A percentile compares a stretch with the other conserved stretches of the same genome.
These are phyloP conservation scores for Crocidura indochinensis DNA, from an alignment of 2,797 vertebrate species.

Conservation along the genomic window DNA sequence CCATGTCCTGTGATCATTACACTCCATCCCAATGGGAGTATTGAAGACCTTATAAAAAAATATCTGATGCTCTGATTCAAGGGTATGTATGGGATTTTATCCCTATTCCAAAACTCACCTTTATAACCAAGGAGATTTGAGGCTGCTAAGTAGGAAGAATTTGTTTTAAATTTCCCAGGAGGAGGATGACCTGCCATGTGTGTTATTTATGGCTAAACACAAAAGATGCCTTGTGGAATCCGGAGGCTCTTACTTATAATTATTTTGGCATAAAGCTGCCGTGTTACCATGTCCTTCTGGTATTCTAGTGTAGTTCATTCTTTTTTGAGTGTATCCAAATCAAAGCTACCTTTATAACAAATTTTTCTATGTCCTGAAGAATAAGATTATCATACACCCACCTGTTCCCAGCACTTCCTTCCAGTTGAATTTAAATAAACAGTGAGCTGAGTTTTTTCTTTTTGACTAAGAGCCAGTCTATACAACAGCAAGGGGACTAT, in stretches of 20 bases:
- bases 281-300: neutral
- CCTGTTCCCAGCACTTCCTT: constrained; percentile 74
- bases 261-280: neutral
- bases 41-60: neutral
- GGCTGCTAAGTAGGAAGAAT: neutral
- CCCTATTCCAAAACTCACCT: neutral
- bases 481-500: constrained; percentile 54
- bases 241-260: neutral
- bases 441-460: constrained; percentile 74
- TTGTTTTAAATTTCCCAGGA: neutral
- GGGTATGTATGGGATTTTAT: neutral
- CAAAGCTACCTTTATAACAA: constrained; percentile 43
- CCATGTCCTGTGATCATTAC: neutral
- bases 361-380: constrained; percentile 59
- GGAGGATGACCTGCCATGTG: neutral
- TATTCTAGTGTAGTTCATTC: neutral
- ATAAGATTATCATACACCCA: constrained; percentile 64
- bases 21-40: neutral
- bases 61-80: neutral
- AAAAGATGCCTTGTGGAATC: neutral
- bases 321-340: constrained; percentile 29
- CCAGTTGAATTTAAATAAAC: constrained; percentile 73
- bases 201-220: neutral
- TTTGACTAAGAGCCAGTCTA: constrained; percentile 67
- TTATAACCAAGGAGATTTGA: neutral